These are phyloP conservation scores for Rhinichthys osculus DNA, from an alignment of 2,797 vertebrate genomes.

Conservation along the genomic window DNA sequence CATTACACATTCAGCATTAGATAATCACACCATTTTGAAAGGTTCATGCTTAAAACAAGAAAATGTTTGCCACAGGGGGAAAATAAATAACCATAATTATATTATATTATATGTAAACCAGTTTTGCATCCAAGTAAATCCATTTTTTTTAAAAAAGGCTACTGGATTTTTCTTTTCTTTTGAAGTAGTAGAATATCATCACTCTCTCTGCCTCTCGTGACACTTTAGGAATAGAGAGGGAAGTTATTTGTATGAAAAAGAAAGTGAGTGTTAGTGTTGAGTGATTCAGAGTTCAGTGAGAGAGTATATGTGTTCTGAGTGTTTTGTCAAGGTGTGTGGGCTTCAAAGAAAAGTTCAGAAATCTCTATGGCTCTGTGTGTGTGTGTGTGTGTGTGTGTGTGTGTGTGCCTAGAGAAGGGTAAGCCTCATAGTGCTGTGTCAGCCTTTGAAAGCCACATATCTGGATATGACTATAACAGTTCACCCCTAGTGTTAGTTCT, in stretches of 20 bases:
- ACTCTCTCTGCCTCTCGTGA: neutral
- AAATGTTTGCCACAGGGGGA: too few species aligned
- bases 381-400: neutral
- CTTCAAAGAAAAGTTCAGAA: neutral
- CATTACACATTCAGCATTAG: neutral
- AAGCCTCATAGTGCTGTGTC: neutral
- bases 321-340: slow-evolving; percentile 23
- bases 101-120: neutral
- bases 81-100: neutral
- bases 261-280: slow-evolving; percentile 1
- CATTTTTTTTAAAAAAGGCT: neutral
- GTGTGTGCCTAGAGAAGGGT: neutral
- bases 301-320: neutral
- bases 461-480: slow-evolving; percentile 11
- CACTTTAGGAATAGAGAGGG: neutral
- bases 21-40: neutral
- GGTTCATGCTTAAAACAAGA: neutral
- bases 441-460: neutral
- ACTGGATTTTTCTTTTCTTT: neutral
- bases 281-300: slow-evolving; percentile 13
- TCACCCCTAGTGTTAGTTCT: neutral
- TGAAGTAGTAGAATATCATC: neutral
- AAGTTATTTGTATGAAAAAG: slow-evolving; percentile 11
- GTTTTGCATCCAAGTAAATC: neutral
- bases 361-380: slow-evolving; percentile 3